phyloP scores from a whole-genome alignment of 92 coral and sea anemone genomes.

The Hydrozoanthus gracilis region DNA sequence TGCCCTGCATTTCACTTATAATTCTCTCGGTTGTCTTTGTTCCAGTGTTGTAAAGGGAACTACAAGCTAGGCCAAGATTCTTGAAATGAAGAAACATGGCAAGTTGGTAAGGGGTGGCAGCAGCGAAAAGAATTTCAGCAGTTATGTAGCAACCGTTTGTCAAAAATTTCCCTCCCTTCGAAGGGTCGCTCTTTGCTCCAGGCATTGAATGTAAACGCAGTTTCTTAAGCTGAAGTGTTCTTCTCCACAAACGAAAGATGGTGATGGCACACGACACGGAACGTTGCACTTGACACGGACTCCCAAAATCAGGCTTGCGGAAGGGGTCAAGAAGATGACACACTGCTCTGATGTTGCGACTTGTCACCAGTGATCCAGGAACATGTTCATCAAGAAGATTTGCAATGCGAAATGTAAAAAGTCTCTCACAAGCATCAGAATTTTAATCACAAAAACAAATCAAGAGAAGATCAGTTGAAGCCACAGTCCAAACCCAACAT shows the following conservation, averaged over 20 bases:
- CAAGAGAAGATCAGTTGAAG: constrained; percentile 53
- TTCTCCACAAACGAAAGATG: constrained; percentile 64
- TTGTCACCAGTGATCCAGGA: constrained; percentile 65
- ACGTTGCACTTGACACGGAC: constrained; percentile 37
- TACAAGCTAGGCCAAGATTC: background rate
- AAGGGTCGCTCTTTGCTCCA: constrained; percentile 45
- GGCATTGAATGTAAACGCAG: constrained; percentile 47
- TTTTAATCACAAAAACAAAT: constrained; percentile 63
- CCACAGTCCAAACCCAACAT: constrained; percentile 54
- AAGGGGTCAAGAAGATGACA: constrained; percentile 55
- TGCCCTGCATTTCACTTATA: constrained; percentile 9
- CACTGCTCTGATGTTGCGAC: constrained; percentile 54
- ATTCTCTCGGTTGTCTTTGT: background rate
- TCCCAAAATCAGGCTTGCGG: constrained; percentile 58
- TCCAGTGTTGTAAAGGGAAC: constrained; percentile 11
- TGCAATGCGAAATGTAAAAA: constrained; percentile 36
- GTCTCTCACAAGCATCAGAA: constrained; percentile 62
- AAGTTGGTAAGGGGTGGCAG: constrained; percentile 27
- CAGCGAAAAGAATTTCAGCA: constrained; percentile 52
- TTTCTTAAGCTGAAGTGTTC: constrained; percentile 58
- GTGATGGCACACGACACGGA: constrained; percentile 63
- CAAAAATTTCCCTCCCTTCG: constrained; percentile 46
- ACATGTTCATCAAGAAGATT: constrained; percentile 52
- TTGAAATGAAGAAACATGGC: constrained; percentile 37
- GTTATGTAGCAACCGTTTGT: constrained; percentile 42